These are phyloP conservation scores for Electrona antarctica DNA, from an alignment of 2,113 vertebrate species.

Conservation along the genomic window DNA sequence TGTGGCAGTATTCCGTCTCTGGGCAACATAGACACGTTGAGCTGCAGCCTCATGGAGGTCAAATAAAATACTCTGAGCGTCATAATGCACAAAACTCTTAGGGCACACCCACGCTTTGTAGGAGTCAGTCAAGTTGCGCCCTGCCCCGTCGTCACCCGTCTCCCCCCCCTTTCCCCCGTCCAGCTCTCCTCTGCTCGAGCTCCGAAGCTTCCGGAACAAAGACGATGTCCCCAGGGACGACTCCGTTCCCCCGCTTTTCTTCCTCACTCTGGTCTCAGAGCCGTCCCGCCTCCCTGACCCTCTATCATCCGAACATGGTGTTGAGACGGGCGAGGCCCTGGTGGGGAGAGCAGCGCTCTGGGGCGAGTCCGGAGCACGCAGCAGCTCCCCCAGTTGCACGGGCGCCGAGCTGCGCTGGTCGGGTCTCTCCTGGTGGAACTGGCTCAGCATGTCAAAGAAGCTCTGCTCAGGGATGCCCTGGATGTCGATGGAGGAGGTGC, in stretches of 20 bases:
- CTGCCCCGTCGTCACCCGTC: constrained; percentile 48
- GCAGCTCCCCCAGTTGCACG: constrained; percentile 68
- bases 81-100: constrained; percentile 90
- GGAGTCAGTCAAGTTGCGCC: constrained; percentile 53
- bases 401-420: constrained; percentile 70
- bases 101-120: constrained; percentile 84
- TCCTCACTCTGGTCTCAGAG: constrained; percentile 78
- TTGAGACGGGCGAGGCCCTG: constrained; percentile 45
- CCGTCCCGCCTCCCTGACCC: constrained; percentile 48
- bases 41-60: constrained; percentile 83
- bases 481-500: constrained; percentile 93
- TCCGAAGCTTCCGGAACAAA: constrained; percentile 88
- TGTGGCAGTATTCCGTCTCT: constrained; percentile 87
- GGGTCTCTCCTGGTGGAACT: constrained; percentile 83
- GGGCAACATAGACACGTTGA: constrained; percentile 71
- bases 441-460: constrained; percentile 89
- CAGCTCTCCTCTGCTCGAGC: constrained; percentile 73
- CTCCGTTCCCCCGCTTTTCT: constrained; percentile 82
- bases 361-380: constrained; percentile 47
- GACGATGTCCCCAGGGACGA: constrained; percentile 79
- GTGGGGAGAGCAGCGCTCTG: constrained; percentile 20
- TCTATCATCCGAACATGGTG: constrained; percentile 51
- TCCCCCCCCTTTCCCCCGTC: constrained; percentile 68
- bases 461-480: constrained; percentile 90
- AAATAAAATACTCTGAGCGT: constrained; percentile 91